Conservation (phyloP, 2,797 vertebrate species). For the Eleutherodactylus coqui region DNA sequence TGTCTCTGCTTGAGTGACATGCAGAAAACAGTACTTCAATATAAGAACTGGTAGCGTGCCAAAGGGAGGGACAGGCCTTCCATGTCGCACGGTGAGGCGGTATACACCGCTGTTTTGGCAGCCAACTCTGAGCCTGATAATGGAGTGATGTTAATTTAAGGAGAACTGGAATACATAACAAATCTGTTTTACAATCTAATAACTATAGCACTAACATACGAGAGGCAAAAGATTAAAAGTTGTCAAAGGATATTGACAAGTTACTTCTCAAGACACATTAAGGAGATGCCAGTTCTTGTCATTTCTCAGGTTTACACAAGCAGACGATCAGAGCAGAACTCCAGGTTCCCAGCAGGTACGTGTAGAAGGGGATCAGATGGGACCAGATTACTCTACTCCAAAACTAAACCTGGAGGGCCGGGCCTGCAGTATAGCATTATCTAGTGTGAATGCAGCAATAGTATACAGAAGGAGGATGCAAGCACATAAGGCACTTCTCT, state of each 20-base stretch:
- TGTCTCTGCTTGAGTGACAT: conserved; percentile 64
- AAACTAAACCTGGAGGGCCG: neutral
- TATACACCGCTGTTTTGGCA: conserved; percentile 73
- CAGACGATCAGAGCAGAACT: neutral
- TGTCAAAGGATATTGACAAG: conserved; percentile 39
- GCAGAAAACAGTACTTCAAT: conserved; percentile 74
- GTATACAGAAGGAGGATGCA: neutral
- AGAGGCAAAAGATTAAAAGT: conserved; percentile 49
- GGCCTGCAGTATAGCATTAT: neutral
- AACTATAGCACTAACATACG: conserved; percentile 37
- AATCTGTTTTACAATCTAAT: conserved; percentile 33
- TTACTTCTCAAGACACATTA: conserved; percentile 15
- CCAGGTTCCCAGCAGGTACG: neutral
- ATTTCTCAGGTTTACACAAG: neutral
- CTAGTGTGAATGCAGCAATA: neutral
- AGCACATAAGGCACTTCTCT: neutral
- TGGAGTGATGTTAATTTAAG: conserved; percentile 74
- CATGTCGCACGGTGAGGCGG: conserved; percentile 70
- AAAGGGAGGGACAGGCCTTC: conserved; percentile 71
- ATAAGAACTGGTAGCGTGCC: conserved; percentile 75
- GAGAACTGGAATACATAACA: conserved; percentile 62
- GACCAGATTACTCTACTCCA: neutral
- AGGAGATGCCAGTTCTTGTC: neutral
- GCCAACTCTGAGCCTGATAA: conserved; percentile 71
- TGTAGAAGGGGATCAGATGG: neutral